Base-by-base conservation (phyloP, 2,888 invertebrate genomes). In the Leptopilina syphax region DNA sequence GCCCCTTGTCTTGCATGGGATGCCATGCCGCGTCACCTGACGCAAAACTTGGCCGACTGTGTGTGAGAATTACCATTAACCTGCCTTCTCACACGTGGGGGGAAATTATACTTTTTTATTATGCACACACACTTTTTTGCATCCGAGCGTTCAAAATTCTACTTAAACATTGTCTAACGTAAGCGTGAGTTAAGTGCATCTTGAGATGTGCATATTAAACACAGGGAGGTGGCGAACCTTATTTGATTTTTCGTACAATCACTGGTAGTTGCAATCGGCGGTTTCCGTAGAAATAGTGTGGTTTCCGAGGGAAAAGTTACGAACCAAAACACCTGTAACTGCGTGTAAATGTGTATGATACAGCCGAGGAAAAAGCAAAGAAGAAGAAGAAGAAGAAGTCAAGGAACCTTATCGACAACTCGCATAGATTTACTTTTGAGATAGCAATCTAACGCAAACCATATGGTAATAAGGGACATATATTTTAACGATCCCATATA, bases 21-120 rank as follows among this genome's bases (percentile, higher is more conserved):
- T 78, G 34, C 83, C 80, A 85, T 44, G 8, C 83, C 84, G 86
- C 87, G 90, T 90, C 91, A 91, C 91, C 91, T 91, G 91, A 91
- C 91, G 90, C 86, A 82, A 50, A 81, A 81, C 82, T 80, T 44
- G 78, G 73, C 63, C 79, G 79, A 79, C 83, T 83, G 84, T 88
- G 87, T 89, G 89, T 91, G 91, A 90, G 90, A 91, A 91, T 89
- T 86, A 84, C 85, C 88, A 87, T 87, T 88, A 87, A 87, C 85
- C 84, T 84, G 86, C 84, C 88, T 90, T 91, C 91, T 90, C 91
- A 90, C 89, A 90, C 84, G 81, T 18, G 54, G 77, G 65, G 77
- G 70, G 79, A 47, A 60, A 41, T 50, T 50, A 54, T 24, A 60
- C 68, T 76, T 77, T 68, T 50, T 10, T 10, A 50, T 50, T 44